Base-by-base conservation (phyloP, 1,140 invertebrate genomes). In the Mamestra configurata region DNA sequence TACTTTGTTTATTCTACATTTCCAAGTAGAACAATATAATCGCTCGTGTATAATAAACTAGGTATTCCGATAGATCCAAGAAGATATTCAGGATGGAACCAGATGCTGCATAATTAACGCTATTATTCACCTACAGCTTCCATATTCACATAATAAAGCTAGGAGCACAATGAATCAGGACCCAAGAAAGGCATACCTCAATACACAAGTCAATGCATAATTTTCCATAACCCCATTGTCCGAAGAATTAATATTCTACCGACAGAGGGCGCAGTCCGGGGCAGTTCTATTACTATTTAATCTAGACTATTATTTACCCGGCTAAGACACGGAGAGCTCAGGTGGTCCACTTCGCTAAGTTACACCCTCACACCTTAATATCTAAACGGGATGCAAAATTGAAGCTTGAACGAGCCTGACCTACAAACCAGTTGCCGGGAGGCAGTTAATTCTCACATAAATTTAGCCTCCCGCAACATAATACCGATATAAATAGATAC, bases 381-480 rank as follows among this genome's bases (percentile, higher is more conserved):
- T 73, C 53, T 73, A 18, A 73, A 37, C 35, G 71, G 27, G 18
- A 55, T 57, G 71, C 53, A 73, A 73, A 73, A 73, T 73, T 57
- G 51, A 73, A 49, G 66, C 40, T 35, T 46, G 51, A 27, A 57
- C 51, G 71, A 59, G 53, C 72, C 15, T 59, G 66, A 71, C 77
- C 53, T 61, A 79, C 68, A 71, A 79, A 72, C 55, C 66, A 64
- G 66, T 70, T 15, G 64, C 49, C 51, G 43, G 37, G 15, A 37
- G 31, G 31, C 53, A 68, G 53, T 79, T 79, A 79, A 79, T 79
- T 72, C 57, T 53, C 22, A 79, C 35, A 27, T 79, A 79, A 79
- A 71, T 79, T 59, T 20, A 51, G 27, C 37, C 40, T 49, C 24
- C 66, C 40, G 40, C 66, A 70, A 27, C 40, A 35, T 70, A 66